Conservation (phyloP, 2,797 vertebrate genomes). For the Sebastes matsubarae region DNA sequence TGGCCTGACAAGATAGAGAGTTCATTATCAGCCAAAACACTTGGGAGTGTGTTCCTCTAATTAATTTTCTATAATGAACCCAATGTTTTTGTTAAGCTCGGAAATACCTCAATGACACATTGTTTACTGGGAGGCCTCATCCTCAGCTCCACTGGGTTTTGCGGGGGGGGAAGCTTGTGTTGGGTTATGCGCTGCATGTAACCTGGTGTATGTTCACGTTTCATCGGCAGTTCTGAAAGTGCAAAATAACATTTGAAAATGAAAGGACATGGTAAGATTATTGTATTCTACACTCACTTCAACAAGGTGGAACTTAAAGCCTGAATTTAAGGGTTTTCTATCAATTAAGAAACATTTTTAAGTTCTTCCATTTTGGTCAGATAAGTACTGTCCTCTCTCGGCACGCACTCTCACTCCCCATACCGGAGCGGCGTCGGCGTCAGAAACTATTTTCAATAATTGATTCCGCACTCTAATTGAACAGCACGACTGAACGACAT, state of each 20-base stretch:
- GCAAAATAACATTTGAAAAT: slow-evolving; percentile 14
- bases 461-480: slow-evolving; percentile 99
- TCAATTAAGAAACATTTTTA: slow-evolving; percentile 7
- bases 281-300: neutral
- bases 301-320: neutral
- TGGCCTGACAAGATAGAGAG: slow-evolving; percentile 81
- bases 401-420: slow-evolving; percentile 43
- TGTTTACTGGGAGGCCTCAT: slow-evolving; percentile 74
- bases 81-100: slow-evolving; percentile 79
- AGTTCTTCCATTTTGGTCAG: slow-evolving; percentile 39
- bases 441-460: slow-evolving; percentile 99
- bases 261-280: neutral
- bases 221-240: slow-evolving; percentile 17
- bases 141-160: slow-evolving; percentile 57
- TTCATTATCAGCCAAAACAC: slow-evolving; percentile 86
- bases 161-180: neutral
- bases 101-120: slow-evolving; percentile 80
- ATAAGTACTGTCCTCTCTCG: slow-evolving; percentile 58
- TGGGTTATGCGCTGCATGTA: neutral
- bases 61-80: slow-evolving; percentile 86
- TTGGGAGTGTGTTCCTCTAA: slow-evolving; percentile 83
- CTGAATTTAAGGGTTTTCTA: neutral
- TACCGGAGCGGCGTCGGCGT: slow-evolving; percentile 80
- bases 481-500: slow-evolving; percentile 99
- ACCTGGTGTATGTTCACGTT: slow-evolving; percentile 2